Conservation (phyloP, 2,797 vertebrate genomes). For the Scolopax bukidnonensis region DNA sequence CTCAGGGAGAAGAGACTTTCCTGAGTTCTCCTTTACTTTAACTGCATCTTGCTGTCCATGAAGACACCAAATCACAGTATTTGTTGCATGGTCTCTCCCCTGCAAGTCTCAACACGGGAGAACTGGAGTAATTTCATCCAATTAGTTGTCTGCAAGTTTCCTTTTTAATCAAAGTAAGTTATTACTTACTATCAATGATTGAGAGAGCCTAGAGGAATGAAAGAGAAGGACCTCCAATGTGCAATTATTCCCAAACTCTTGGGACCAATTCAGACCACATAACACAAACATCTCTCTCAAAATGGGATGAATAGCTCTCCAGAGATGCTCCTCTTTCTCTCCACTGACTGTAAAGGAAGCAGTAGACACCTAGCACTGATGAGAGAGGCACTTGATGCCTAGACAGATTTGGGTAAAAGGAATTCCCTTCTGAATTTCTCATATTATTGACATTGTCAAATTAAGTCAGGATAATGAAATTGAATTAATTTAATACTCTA, state of each 20-base stretch:
- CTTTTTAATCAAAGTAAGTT: constrained; percentile 50
- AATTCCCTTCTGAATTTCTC: background rate
- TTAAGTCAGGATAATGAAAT: background rate
- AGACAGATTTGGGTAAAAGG: background rate
- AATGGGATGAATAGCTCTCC: constrained; percentile 4
- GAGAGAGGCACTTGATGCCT: background rate
- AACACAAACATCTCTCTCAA: constrained; percentile 28
- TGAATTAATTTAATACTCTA: background rate
- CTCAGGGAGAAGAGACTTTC: background rate
- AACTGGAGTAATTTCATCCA: background rate
- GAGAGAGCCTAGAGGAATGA: constrained; percentile 24
- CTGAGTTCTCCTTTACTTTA: background rate
- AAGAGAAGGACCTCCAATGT: background rate
- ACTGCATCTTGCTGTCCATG: background rate
- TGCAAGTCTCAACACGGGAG: background rate
- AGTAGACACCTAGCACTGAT: background rate
- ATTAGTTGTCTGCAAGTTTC: constrained; percentile 20
- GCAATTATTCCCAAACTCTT: constrained; percentile 5
- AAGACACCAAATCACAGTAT: background rate
- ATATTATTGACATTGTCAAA: background rate
- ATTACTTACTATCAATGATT: constrained; percentile 6
- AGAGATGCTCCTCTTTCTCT: background rate
- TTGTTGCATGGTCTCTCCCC: background rate
- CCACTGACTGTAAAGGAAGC: background rate
- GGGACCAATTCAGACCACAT: constrained; percentile 25